Evolutionary conservation across 2,113 vertebrate genomes (phyloP).

Genomic region (Nothocercus julius): DNA sequence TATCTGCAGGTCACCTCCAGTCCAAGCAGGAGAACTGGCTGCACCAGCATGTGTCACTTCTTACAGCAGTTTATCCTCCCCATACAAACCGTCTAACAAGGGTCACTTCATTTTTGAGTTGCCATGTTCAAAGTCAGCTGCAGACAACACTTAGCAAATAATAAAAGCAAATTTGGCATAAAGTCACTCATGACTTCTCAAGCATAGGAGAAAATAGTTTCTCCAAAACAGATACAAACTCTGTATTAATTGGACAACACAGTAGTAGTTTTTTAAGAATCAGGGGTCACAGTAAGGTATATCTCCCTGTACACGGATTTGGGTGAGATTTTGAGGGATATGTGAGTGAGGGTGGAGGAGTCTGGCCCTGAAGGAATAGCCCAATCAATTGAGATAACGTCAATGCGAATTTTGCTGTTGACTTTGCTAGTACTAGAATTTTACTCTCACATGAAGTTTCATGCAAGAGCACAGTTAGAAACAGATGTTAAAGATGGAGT

Average conservation of each 20-base stretch:
- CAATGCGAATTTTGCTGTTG: neutral
- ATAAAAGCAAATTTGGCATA: slow-evolving; percentile 42
- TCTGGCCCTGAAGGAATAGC: slow-evolving; percentile 4
- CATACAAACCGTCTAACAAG: neutral
- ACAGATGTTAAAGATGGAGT: slow-evolving; percentile 49
- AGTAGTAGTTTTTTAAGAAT: neutral
- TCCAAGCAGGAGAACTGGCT: neutral
- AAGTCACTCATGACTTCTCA: slow-evolving; percentile 41
- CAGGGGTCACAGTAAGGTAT: neutral
- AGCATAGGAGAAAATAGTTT: neutral
- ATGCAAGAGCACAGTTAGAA: neutral
- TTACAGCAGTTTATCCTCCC: neutral
- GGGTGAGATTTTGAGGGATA: neutral
- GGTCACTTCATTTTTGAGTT: neutral
- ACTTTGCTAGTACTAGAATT: neutral
- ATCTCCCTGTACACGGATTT: neutral
- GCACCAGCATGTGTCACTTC: neutral
- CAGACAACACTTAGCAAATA: slow-evolving; percentile 3
- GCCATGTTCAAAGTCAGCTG: neutral
- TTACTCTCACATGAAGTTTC: neutral
- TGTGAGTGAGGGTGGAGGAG: neutral
- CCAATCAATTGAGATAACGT: slow-evolving; percentile 20
- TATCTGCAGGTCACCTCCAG: neutral
- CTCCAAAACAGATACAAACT: neutral
- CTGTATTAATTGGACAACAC: neutral